Evolutionary conservation across 2,888 invertebrate genomes (phyloP).

Genomic region (Diloba caeruleocephala): DNA sequence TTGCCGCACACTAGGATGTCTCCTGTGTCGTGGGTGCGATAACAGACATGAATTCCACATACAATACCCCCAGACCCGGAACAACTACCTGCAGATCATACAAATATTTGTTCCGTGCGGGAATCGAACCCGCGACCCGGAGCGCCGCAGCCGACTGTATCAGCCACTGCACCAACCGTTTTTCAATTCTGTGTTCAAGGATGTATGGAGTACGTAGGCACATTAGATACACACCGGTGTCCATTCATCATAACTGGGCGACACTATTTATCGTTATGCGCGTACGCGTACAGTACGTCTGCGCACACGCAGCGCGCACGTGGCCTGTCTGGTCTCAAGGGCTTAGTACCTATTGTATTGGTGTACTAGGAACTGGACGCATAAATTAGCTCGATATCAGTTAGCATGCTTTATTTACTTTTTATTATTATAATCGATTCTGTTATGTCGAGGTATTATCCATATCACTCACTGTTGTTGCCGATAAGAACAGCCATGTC

Average conservation of each 20-base stretch:
- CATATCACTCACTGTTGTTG: constrained; percentile 8
- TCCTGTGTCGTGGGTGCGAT: too few relatives aligned
- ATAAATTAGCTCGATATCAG: constrained; percentile 26
- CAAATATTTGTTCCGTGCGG: too few relatives aligned
- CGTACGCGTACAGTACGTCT: constrained; percentile 27
- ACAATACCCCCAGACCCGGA: too few relatives aligned
- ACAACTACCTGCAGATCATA: too few relatives aligned
- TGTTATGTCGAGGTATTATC: constrained; percentile 17
- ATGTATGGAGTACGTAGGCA: constrained; percentile 3
- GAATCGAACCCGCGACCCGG: too few relatives aligned
- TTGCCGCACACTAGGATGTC: too few relatives aligned
- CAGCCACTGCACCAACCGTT: too few relatives aligned
- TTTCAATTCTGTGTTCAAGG: too few relatives aligned
- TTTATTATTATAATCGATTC: constrained; percentile 12
- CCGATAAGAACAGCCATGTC: constrained; percentile 37
- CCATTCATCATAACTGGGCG: constrained; percentile 39
- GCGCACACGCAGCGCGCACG: constrained; percentile 38
- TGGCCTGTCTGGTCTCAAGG: constrained; percentile 48
- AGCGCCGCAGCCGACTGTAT: too few relatives aligned
- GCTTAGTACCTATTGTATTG: constrained; percentile 9
- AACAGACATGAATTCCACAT: too few relatives aligned
- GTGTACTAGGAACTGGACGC: constrained; percentile 13
- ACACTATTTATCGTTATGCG: constrained; percentile 25
- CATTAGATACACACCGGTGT: constrained; percentile 4
- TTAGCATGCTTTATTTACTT: constrained; percentile 13